Conservation (phyloP, 2,888 invertebrate genomes). For the Eristalinus aeneus region DNA sequence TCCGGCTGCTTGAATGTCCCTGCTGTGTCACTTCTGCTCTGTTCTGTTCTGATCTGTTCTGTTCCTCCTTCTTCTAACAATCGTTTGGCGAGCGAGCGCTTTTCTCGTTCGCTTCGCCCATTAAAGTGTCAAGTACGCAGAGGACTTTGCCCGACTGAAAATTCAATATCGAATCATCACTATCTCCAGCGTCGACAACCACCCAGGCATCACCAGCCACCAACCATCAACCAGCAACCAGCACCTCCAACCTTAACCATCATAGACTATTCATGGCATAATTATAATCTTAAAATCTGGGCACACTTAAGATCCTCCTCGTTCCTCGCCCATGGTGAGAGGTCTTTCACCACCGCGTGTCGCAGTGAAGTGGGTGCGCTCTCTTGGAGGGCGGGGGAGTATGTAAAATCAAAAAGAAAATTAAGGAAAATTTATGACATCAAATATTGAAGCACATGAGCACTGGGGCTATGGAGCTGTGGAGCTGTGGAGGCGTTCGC, state of each 20-base stretch:
- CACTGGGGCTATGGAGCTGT: constrained; percentile 10
- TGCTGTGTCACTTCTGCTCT: constrained; percentile 23
- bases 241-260: constrained; percentile 26
- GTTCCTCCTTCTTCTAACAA: not conserved
- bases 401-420: not conserved
- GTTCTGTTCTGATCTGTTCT: too few relatives aligned
- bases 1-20: constrained; percentile 14
- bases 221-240: not conserved
- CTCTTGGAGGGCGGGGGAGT: not conserved
- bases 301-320: constrained; percentile 70
- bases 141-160: constrained; percentile 65
- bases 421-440: constrained; percentile 67
- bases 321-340: constrained; percentile 48
- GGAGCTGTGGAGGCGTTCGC: constrained; percentile 5
- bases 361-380: not conserved
- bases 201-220: not conserved
- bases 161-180: constrained; percentile 66
- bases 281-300: constrained; percentile 71
- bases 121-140: constrained; percentile 65
- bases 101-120: constrained; percentile 20
- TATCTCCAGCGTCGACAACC: not conserved
- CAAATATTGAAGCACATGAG: constrained; percentile 67
- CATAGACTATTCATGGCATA: constrained; percentile 69
- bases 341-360: constrained; percentile 42
- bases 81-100: not conserved